phyloP scores from a whole-genome alignment of 2,888 invertebrate species.

The Acleris literana region DNA sequence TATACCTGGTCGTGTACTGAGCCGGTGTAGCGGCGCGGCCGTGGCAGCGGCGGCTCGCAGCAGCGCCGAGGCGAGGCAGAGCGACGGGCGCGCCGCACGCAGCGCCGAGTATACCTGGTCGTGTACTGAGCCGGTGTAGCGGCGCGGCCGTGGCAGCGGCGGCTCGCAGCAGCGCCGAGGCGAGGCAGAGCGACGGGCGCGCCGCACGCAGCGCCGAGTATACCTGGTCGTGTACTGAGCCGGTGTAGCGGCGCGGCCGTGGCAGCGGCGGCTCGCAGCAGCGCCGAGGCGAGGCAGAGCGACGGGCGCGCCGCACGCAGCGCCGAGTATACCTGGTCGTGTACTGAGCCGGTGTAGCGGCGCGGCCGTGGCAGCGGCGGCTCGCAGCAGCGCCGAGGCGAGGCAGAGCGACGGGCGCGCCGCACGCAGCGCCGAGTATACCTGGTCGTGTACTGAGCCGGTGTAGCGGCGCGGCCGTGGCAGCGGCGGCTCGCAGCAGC shows the following conservation, averaged over 20 bases:
- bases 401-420: no score
- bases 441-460: no score
- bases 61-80: constrained; percentile 88
- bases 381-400: no score
- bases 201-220: constrained; percentile 60
- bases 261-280: constrained; percentile 86
- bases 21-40: constrained; percentile 85
- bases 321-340: no score
- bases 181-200: constrained; percentile 87
- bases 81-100: constrained; percentile 83
- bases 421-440: no score
- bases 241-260: no score
- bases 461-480: no score
- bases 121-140: constrained; percentile 54
- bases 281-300: constrained; percentile 88
- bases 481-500: no score
- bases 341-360: no score
- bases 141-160: constrained; percentile 90
- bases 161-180: constrained; percentile 88
- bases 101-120: neutral
- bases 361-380: no score
- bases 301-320: constrained; percentile 83
- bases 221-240: no score
- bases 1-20: neutral
- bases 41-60: constrained; percentile 89